These are phyloP conservation scores for Liparis tanakae DNA, from an alignment of 2,797 vertebrate genomes.

Conservation along the genomic window DNA sequence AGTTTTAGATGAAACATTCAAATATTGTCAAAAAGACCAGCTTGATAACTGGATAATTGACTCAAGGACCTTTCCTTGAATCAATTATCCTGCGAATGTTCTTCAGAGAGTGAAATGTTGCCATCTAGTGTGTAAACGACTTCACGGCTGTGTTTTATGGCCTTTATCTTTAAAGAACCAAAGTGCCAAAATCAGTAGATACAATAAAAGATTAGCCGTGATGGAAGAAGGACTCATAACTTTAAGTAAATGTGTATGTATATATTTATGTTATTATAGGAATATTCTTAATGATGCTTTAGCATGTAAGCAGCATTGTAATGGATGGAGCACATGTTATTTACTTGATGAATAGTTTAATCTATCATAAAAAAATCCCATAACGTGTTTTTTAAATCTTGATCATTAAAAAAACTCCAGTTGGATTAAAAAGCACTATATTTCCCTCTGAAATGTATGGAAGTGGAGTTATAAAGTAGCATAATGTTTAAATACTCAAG, in stretches of 20 bases:
- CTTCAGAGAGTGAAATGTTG: conserved; percentile 29
- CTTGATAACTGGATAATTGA: too few species aligned
- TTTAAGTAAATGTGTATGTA: not conserved
- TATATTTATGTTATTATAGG: not conserved
- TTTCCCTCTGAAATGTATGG: not conserved
- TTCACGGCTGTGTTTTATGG: not conserved
- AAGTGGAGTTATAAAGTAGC: not conserved
- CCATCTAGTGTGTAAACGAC: conserved; percentile 54
- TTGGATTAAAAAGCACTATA: not conserved
- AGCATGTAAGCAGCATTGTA: not conserved
- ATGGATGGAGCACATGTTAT: not conserved
- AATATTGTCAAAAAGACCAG: not conserved
- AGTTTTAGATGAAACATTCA: not conserved
- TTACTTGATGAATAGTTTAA: not conserved
- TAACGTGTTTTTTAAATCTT: not conserved
- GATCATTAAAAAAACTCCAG: not conserved
- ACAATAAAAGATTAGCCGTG: not conserved
- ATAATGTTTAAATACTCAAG: not conserved
- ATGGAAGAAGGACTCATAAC: not conserved
- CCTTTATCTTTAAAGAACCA: not conserved
- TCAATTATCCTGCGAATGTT: not conserved
- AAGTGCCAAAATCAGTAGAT: not conserved
- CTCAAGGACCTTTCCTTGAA: not conserved
- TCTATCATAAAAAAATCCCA: not conserved
- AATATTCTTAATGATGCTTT: not conserved